Evolutionary conservation across 1,140 invertebrate genomes (phyloP), one percentile per base, ranked within the genome.

Genomic region (Papilio glaucus): DNA sequence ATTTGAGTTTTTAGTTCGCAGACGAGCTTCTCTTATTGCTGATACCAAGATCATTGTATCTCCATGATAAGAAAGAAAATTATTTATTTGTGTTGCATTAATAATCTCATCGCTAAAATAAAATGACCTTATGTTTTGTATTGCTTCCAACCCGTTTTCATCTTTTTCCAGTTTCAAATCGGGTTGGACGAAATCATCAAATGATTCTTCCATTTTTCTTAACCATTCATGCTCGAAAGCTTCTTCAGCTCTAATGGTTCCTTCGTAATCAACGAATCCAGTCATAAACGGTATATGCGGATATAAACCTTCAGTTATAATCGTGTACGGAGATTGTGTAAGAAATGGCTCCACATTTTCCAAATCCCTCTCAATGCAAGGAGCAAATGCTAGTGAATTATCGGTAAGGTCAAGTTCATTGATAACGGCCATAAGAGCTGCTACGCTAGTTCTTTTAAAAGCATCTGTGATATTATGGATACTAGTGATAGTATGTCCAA

Each of bases 251-350:
- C 85, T 79, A 6, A 92, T 86, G 10, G 88, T 89, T n/a, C 90
- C 90, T 79, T 92, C 90, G n/a, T 84, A 80, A 62, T 92, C 87
- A 10, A 91, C 89, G 79, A 82, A 92, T 15, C 90, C 89, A 33
- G 81, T 83, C 68, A 92, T 88, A 70, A 86, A 85, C 26, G 90
- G 90, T 63, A 92, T 83, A 74, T 83, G 65, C 21, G 75, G 37
- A 69, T 84, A 89, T 21, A 87, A 74, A 18, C 82, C 81, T 60
- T 77, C 72, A 42, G 21, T 70, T 37, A 92, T 74, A 39, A 81
- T 85, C 79, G 83, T 67, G 73, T 82, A 86, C 9, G 90, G 90
- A 21, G 89, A 85, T 75, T 84, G 82, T 38, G 72, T 72, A 42
- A 92, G 57, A 67, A 92, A 83, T n/a, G 85, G 76, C 68, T 81